A percentile compares a stretch with the other conserved stretches of the same genome.
These are phyloP conservation scores for Polypterus bichir DNA, from an alignment of 2,113 vertebrate genomes.

Conservation along the genomic window DNA sequence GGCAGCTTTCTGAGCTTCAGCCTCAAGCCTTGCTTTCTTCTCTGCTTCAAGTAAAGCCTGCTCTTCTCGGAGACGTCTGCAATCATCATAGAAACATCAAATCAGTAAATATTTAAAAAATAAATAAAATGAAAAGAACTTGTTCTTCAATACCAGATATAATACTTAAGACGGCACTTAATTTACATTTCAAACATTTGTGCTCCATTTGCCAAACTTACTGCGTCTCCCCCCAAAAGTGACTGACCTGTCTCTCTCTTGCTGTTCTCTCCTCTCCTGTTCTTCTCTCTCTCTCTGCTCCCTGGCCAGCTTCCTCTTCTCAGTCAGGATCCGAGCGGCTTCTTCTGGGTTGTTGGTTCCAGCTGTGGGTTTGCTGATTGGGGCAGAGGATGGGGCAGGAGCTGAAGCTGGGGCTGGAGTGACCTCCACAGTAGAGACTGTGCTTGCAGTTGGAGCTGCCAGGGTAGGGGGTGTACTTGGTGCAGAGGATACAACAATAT, in stretches of 20 bases:
- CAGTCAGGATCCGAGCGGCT: slow-evolving; percentile 72
- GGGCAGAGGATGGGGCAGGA: slow-evolving; percentile 26
- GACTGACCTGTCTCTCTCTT: slow-evolving; percentile 70
- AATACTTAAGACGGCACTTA: too few species aligned
- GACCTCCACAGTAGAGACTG: slow-evolving; percentile 2
- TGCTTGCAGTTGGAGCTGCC: slow-evolving; percentile 18
- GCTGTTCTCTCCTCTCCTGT: slow-evolving; percentile 67
- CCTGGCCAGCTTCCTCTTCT: slow-evolving; percentile 78
- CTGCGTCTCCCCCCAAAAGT: too few species aligned
- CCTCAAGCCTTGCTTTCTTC: slow-evolving; percentile 55
- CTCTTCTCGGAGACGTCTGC: slow-evolving; percentile 62
- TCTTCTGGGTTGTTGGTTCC: slow-evolving; percentile 82
- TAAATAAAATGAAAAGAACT: not conserved
- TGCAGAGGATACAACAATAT: slow-evolving; percentile 23
- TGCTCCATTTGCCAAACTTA: too few species aligned
- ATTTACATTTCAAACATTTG: too few species aligned
- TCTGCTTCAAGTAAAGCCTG: slow-evolving; percentile 55
- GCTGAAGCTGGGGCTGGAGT: not conserved
- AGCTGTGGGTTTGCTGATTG: slow-evolving; percentile 59
- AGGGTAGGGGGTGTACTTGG: slow-evolving; percentile 19
- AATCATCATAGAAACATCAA: not conserved
- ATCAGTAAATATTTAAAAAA: not conserved
- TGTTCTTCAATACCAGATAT: not conserved
- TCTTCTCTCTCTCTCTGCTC: slow-evolving; percentile 85
- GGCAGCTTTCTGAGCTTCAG: slow-evolving; percentile 48